Base-by-base conservation (phyloP, 1,140 invertebrate species). In the Saccostrea cuccullata region DNA sequence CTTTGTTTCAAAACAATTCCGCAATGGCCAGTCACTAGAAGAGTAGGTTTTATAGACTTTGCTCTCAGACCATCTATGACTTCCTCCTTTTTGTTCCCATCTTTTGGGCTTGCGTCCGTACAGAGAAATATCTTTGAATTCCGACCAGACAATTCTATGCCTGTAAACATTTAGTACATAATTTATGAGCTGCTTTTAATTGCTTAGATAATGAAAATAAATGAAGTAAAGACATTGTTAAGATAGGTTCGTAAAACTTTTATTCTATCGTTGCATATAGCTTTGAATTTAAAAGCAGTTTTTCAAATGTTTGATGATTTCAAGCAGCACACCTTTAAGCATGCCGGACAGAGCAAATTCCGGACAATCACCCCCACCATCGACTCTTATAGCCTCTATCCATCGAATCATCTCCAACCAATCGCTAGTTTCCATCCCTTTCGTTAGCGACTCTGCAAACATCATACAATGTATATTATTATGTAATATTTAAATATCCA, bases 341-440 rank as follows among this genome's bases (percentile, higher is more conserved):
- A 91, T 89, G 12, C 91, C 91, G 15, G 87, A 88, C 9, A 91
- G 55, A 8, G 90, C 86, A 58, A 88, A 91, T 60, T 92, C 91
- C 2, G 90, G 90, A 67, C 91, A 92, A 64, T 91, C 91, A n/a
- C 88, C 91, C 26, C 91, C 91, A 8, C 90, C 90, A 40, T 83
- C 83, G 0, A 91, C 91, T 20, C 15, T 67, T 6, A 91, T 85
- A 0, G 26, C 84, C 13, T 84, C 67, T 12, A 91, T 23, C 91
- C 88, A 91, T n/a, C 17, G 64, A 40, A 90, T 84, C 13, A 91
- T 90, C 11, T 85, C 84, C 20, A 60, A 56, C 15, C 88, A 86
- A 26, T 91, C 56, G 15, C 56, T 91, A 0, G 91, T 90, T 56
- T 88, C 86, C 60, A 86, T 84, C 0, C 89, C 89, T 0, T 77